phyloP scores from a whole-genome alignment of 2,888 invertebrate species.

The Agrotis ipsilon region DNA sequence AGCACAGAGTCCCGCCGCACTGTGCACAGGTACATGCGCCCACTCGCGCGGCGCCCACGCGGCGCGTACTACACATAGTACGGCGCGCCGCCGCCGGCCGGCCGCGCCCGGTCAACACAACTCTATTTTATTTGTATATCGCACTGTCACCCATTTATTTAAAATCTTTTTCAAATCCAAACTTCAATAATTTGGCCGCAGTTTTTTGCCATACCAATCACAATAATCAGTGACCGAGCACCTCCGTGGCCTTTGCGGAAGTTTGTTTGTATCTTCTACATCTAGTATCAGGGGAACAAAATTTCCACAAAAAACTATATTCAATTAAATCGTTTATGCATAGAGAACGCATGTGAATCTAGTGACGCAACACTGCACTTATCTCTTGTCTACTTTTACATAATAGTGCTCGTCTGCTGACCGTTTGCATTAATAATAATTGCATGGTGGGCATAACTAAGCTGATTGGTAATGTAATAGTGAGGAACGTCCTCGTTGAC shows the following conservation, averaged over 20 bases:
- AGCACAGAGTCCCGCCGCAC: not conserved
- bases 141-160: conserved; percentile 51
- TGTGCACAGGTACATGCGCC: conserved; percentile 9
- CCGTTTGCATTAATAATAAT: conserved; percentile 14
- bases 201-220: conserved; percentile 42
- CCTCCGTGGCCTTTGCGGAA: conserved; percentile 27
- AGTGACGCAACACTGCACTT: conserved; percentile 26
- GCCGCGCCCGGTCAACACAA: conserved; percentile 40
- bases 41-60: conserved; percentile 36
- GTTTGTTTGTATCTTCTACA: conserved; percentile 10
- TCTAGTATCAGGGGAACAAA: conserved; percentile 33
- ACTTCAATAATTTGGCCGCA: conserved; percentile 45
- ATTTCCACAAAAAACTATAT: conserved; percentile 44
- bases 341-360: conserved; percentile 24
- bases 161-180: conserved; percentile 46
- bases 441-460: conserved; percentile 1
- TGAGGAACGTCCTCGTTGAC: conserved; percentile 6
- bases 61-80: conserved; percentile 48
- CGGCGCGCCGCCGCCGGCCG: conserved; percentile 32
- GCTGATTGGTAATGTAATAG: conserved; percentile 7
- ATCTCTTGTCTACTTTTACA: conserved; percentile 16
- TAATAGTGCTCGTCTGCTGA: conserved; percentile 4
- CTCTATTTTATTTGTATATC: conserved; percentile 47
- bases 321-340: conserved; percentile 37
- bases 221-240: conserved; percentile 20